Evolutionary conservation across 2,888 invertebrate species (phyloP), one percentile per base, ranked within the genome.

Genomic region (Xestia ashworthii): DNA sequence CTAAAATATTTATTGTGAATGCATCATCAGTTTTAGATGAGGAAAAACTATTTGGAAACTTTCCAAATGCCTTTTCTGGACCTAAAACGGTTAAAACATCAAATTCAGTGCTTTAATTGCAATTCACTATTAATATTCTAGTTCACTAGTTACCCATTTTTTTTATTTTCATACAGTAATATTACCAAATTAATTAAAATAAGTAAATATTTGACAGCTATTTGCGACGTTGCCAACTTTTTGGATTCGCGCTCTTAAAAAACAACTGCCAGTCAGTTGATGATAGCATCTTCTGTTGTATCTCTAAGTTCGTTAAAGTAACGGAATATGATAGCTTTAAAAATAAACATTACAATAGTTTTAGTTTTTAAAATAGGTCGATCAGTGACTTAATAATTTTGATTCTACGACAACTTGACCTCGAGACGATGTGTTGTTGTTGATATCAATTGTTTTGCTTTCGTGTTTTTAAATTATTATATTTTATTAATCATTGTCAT

Each of bases 241-340:
- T 9, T 46, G 46, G 9, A 46, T 46, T 0, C 11, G 12, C 44
- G 44, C 44, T 44, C 46, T 50, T 50, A 4, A 25, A 72, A 32
- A 72, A 46, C 55, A 71, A 73, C 55, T 74, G 53, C 72, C 3
- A 73, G 71, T 73, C 55, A 46, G 55, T 74, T 58, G 38, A 4
- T n/a, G 19, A 1, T n/a, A n/a, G 12, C n/a, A 8, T 72, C n/a
- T 38, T 46, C 46, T 46, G 22, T 44, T 32, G 53, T 32, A n/a
- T 32, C 44, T 4, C 44, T 19, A 19, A 41, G 41, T 41, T 50
- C n/a, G 48, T 67, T 58, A 32, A 48, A 32, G 41, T 44, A 58
- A 67, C 48, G 48, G 12, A 67, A 58, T 44, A 48, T 25, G 11
- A 41, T 60, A 76, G 67, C 77, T 69, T 69, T 68, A 69, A 77